phyloP scores from a whole-genome alignment of 1,140 invertebrate genomes.

The Drosophila yakuba region DNA sequence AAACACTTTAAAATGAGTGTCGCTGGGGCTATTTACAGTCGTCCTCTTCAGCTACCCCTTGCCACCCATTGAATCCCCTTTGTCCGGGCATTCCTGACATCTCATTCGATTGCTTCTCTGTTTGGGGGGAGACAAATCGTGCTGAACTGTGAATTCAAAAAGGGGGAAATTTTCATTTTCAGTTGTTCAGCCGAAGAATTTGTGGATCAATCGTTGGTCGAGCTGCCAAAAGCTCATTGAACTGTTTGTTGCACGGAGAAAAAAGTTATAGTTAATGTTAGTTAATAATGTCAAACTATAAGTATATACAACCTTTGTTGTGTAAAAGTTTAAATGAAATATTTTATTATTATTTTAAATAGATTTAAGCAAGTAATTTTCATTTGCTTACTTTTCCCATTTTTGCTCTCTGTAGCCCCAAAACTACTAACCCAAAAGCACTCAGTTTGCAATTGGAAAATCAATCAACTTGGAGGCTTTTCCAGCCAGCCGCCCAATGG shows the following conservation, averaged over 20 bases:
- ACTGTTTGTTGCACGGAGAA: constrained; percentile 14
- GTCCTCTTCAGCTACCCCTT: constrained; percentile 1
- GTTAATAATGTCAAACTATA: not conserved
- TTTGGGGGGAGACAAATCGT: constrained; percentile 12
- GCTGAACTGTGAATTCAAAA: constrained; percentile 31
- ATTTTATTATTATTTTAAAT: not conserved
- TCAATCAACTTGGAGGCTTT: constrained; percentile 57
- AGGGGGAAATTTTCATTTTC: constrained; percentile 24
- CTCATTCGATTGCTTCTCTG: constrained; percentile 21
- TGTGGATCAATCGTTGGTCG: constrained; percentile 14
- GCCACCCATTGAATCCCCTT: not conserved
- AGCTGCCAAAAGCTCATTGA: constrained; percentile 29
- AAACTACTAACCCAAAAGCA: constrained; percentile 49
- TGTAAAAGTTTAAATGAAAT: not conserved
- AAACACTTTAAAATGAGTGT: constrained; percentile 78
- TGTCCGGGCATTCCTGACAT: constrained; percentile 33
- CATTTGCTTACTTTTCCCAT: accelerated
- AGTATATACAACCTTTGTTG: too few species aligned
- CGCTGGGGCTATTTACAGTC: constrained; percentile 62
- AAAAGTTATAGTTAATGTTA: not conserved
- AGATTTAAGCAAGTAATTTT: not conserved
- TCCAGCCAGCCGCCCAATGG: constrained; percentile 31
- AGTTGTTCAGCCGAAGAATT: constrained; percentile 7
- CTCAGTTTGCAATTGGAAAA: constrained; percentile 52
- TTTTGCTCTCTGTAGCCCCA: constrained; percentile 16